Evolutionary conservation across 2,797 vertebrate genomes (phyloP).

Genomic region (Rhinichthys osculus): DNA sequence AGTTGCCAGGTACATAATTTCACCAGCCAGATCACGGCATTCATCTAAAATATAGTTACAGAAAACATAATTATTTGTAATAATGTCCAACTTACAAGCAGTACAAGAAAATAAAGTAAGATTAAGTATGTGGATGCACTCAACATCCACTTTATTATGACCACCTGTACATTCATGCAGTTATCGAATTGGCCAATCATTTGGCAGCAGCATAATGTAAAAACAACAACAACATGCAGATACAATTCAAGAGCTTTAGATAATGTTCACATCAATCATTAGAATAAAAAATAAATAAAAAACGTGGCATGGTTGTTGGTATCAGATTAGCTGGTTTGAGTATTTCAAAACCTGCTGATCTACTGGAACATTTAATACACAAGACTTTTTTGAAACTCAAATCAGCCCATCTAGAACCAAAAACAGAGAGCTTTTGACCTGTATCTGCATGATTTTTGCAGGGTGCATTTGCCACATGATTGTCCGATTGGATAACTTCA

Average conservation of each 20-base stretch:
- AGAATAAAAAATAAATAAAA: too few species aligned
- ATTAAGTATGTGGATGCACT: neutral
- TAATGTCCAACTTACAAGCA: neutral
- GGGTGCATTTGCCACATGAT: too few species aligned
- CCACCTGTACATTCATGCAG: neutral
- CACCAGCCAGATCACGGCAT: slow-evolving; percentile 37
- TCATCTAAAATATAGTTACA: slow-evolving; percentile 27
- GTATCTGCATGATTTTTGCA: too few species aligned
- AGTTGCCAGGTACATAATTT: slow-evolving; percentile 10
- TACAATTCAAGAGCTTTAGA: neutral
- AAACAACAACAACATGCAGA: neutral
- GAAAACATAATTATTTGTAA: neutral
- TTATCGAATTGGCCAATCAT: neutral
- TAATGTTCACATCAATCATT: too few species aligned
- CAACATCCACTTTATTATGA: neutral
- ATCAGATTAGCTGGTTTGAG: too few species aligned
- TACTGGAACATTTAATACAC: too few species aligned
- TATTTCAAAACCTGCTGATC: too few species aligned
- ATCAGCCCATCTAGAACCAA: too few species aligned
- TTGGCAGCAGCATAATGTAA: neutral
- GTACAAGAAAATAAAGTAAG: neutral
- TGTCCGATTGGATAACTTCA: too few species aligned
- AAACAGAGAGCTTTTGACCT: too few species aligned
- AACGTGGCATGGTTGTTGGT: too few species aligned
- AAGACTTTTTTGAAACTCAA: too few species aligned